A percentile compares a stretch with the other conserved stretches of the same genome.
Evolutionary conservation across 2,113 vertebrate genomes (phyloP).

Genomic region (Lagopus muta): DNA sequence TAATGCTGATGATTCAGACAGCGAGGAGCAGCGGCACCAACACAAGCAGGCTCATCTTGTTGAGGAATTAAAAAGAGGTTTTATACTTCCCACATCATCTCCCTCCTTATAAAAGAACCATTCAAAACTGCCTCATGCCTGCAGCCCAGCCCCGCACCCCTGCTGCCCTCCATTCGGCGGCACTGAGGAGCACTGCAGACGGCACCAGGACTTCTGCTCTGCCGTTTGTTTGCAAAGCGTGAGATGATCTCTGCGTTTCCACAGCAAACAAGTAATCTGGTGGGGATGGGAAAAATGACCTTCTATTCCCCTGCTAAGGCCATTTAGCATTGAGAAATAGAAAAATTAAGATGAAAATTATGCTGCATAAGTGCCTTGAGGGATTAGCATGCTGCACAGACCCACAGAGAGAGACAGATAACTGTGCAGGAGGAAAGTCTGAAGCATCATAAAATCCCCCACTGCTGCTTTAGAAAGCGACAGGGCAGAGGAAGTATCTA

Average conservation of each 20-base stretch:
- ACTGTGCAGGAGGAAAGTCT: not conserved
- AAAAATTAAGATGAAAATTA: conserved; percentile 56
- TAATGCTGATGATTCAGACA: not conserved
- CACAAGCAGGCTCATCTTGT: not conserved
- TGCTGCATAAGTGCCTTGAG: conserved; percentile 2
- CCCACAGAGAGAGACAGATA: not conserved
- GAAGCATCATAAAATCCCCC: conserved; percentile 19
- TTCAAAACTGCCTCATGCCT: not conserved
- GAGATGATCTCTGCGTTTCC: not conserved
- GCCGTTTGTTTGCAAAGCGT: not conserved
- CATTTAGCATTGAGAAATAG: conserved; percentile 28
- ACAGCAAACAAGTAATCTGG: conserved; percentile 5
- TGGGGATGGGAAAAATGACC: conserved; percentile 9
- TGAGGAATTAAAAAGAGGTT: conserved; percentile 14
- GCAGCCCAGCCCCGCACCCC: not conserved
- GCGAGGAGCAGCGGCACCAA: not conserved
- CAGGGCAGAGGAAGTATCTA: not conserved
- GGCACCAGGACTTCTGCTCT: not conserved
- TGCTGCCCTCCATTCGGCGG: not conserved
- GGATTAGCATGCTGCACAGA: not conserved
- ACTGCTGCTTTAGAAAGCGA: not conserved
- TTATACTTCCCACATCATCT: not conserved
- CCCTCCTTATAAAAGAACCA: not conserved
- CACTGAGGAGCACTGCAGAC: not conserved
- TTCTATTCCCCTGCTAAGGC: not conserved